These are phyloP conservation scores for Muscicapa adusta DNA, from an alignment of 2,113 vertebrate species.

Conservation along the genomic window DNA sequence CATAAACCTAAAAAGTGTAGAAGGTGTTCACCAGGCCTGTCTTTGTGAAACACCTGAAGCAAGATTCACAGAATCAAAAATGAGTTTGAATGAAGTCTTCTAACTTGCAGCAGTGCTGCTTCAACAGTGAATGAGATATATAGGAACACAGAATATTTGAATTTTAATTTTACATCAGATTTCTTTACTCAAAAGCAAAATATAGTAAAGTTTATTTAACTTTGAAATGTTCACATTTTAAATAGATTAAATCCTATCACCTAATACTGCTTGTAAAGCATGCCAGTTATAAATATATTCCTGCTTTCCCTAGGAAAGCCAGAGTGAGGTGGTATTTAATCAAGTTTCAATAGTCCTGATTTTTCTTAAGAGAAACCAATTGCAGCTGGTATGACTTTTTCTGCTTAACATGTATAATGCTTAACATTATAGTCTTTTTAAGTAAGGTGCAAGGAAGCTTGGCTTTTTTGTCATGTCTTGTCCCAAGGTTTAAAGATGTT, in stretches of 20 bases:
- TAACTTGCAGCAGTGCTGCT: neutral
- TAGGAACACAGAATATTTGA: neutral
- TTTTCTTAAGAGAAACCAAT: neutral
- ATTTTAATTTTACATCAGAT: neutral
- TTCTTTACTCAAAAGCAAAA: neutral
- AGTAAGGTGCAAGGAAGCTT: neutral
- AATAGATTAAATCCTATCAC: neutral
- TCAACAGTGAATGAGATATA: neutral
- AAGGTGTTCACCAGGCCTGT: neutral
- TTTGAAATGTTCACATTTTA: neutral
- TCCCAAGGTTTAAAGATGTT: neutral
- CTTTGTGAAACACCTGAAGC: neutral
- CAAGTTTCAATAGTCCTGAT: neutral
- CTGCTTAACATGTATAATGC: neutral
- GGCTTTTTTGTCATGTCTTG: neutral
- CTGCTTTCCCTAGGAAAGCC: neutral
- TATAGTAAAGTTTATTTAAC: neutral
- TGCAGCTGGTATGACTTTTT: neutral
- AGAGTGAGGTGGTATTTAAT: neutral
- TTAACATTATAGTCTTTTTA: neutral
- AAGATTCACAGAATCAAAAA: neutral
- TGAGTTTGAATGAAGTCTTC: neutral
- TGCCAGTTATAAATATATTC: neutral
- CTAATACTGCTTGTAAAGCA: neutral
- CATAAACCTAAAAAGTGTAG: neutral